Percentiles rank a stretch among this genome's conserved stretches.
These are phyloP conservation scores for Harpalus rufipes DNA, from an alignment of 2,888 invertebrate species.

Conservation along the genomic window DNA sequence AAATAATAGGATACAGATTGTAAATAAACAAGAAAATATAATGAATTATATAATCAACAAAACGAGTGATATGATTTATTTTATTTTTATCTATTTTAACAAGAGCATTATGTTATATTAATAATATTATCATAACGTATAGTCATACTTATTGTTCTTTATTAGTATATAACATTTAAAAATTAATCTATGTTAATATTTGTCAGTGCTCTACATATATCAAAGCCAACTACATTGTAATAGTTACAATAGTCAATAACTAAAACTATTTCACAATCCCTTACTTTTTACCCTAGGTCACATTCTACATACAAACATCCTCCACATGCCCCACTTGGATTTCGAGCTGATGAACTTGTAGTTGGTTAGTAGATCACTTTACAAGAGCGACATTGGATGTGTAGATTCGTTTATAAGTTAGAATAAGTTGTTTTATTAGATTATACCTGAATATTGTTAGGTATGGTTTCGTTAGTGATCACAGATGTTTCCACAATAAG, in stretches of 20 bases:
- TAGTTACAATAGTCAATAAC: conserved; percentile 63
- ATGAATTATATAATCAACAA: conserved; percentile 60
- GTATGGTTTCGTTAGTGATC: conserved; percentile 10
- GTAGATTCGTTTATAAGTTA: conserved; percentile 52
- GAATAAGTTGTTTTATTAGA: conserved; percentile 43
- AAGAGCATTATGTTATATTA: conserved; percentile 75
- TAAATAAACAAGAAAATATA: conserved; percentile 56
- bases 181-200: conserved; percentile 70
- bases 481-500: background rate
- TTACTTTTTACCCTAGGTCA: conserved; percentile 49
- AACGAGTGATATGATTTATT: conserved; percentile 82
- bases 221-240: conserved; percentile 64
- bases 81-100: conserved; percentile 76
- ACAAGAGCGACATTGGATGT: conserved; percentile 22
- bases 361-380: conserved; percentile 35
- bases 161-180: conserved; percentile 74
- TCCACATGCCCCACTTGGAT: conserved; percentile 3
- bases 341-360: conserved; percentile 26
- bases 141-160: conserved; percentile 74
- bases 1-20: conserved; percentile 33
- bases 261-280: conserved; percentile 59
- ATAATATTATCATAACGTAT: conserved; percentile 72
- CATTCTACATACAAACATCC: conserved; percentile 48
- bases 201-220: conserved; percentile 63
- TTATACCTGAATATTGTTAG: conserved; percentile 39